Base-by-base conservation (phyloP, 53 echinoderm and acorn worm genomes). In the Arbacia lixula region DNA sequence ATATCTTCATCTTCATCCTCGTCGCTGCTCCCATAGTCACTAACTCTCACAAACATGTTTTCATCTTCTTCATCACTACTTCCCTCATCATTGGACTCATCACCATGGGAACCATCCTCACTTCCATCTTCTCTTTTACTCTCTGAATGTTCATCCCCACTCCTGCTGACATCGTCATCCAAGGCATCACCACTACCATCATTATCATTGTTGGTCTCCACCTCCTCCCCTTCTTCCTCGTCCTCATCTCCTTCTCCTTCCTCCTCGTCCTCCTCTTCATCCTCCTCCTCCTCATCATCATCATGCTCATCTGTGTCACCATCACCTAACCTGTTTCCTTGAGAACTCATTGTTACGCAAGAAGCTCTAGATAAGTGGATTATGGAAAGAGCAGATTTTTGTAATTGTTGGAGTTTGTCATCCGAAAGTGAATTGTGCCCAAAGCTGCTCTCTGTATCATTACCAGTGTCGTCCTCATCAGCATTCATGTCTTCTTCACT, bases 1-100 rank as follows among this genome's bases (percentile, higher is more conserved):
- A 77, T 37, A 8, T 77, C 60, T 5, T 80, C 80, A 58, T 78
- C 75, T 1, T 75, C 75, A 20, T 58, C 60, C 56, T 77, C 78
- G 0, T 77, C 78, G 20, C 33, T 53, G 4, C 33, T 34, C 21
- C 77, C 77, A 77, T 77, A 77, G 37, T 77, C 77, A 39, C 58
- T 57, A 11, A 77, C 16, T 43, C 60, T 36, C 14, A 77, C 77
- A 58, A 56, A 58, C 53, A 53, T 74, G 0, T 74, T 33, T 2
- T 53, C 72, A 50, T 3, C 29, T 29, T 26, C 52, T 2, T 22
- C 22, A 51, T 32, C 72, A 72, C 42, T 19, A n/a, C 25, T 26
- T 26, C 28, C 28, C 29, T 30, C 28, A 49, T 52, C 73, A 52
- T 75, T 54, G 2, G 5, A 19, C 22, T 54, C 26, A 55, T 54